Evolutionary conservation across 2,797 vertebrate genomes (phyloP).

Genomic region (Bryconaethiops microstoma): DNA sequence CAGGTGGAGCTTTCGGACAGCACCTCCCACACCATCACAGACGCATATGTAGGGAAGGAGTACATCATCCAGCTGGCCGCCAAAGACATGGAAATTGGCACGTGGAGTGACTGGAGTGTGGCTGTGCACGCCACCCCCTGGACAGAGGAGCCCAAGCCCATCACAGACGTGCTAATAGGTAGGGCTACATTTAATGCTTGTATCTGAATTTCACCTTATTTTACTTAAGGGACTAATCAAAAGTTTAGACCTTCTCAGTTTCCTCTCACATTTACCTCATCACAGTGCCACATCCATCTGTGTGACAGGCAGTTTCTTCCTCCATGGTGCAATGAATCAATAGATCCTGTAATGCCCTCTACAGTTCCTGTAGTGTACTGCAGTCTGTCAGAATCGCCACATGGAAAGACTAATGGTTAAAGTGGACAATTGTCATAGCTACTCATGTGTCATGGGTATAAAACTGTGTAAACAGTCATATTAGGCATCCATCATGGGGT

Average conservation of each 20-base stretch:
- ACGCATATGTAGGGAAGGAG: conserved; percentile 93
- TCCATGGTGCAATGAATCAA: too few species aligned
- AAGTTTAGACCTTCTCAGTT: too few species aligned
- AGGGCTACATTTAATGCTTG: neutral
- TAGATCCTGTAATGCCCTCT: too few species aligned
- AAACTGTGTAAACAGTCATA: too few species aligned
- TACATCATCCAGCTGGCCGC: conserved; percentile 98
- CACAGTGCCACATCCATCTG: too few species aligned
- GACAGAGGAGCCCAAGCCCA: conserved; percentile 89
- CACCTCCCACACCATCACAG: conserved; percentile 92
- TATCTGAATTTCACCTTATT: neutral
- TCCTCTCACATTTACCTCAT: too few species aligned
- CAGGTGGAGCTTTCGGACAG: conserved; percentile 95
- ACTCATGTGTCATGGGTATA: too few species aligned
- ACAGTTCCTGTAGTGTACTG: neutral
- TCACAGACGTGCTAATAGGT: conserved; percentile 79
- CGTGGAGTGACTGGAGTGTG: conserved; percentile 98
- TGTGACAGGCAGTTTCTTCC: too few species aligned
- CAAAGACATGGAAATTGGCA: conserved; percentile 96
- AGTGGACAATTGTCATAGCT: too few species aligned
- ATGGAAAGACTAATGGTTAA: neutral
- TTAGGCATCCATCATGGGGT: too few species aligned
- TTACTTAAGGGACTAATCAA: too few species aligned
- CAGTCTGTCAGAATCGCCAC: neutral
- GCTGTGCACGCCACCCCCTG: conserved; percentile 94